Evolutionary conservation across 2,888 invertebrate species (phyloP).

Genomic region (Thymelicus lineola): DNA sequence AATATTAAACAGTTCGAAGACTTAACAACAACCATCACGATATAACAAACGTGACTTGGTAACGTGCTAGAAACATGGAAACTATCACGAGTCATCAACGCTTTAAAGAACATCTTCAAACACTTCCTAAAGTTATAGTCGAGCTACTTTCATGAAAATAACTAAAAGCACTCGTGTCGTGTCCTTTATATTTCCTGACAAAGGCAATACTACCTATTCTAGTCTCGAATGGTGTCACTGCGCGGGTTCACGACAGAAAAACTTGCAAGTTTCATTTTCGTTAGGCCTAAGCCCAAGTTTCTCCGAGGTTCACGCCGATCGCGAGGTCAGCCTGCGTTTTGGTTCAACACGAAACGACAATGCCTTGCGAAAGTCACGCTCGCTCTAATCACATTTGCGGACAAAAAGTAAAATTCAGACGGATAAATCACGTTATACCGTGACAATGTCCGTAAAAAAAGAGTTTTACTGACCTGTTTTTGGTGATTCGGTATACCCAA

Average conservation of each 20-base stretch:
- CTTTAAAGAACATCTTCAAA: slow-evolving; percentile 18
- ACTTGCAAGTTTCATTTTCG: slow-evolving; percentile 43
- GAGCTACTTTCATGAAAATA: not conserved
- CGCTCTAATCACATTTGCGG: slow-evolving; percentile 66
- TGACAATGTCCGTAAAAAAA: slow-evolving; percentile 52
- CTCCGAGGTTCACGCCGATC: slow-evolving; percentile 45
- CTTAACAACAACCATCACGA: not conserved
- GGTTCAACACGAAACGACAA: slow-evolving; percentile 75
- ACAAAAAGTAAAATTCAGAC: slow-evolving; percentile 65
- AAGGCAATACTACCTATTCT: not conserved
- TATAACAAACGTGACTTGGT: not conserved
- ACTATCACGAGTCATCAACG: not conserved
- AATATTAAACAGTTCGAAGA: not conserved
- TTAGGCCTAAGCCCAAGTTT: slow-evolving; percentile 41
- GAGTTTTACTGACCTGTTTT: slow-evolving; percentile 27
- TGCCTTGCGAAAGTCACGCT: slow-evolving; percentile 80
- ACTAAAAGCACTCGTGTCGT: not conserved
- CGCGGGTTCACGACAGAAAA: slow-evolving; percentile 10
- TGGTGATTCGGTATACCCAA: not conserved
- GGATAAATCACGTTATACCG: slow-evolving; percentile 60
- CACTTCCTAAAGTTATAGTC: slow-evolving; percentile 8
- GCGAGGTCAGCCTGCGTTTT: slow-evolving; percentile 73
- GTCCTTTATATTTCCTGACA: not conserved
- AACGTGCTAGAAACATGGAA: not conserved
- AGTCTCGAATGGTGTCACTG: not conserved